Percentiles rank a stretch among this genome's conserved stretches.
Conservation (phyloP, 2,888 invertebrate genomes). For the Dryobota labecula region DNA sequence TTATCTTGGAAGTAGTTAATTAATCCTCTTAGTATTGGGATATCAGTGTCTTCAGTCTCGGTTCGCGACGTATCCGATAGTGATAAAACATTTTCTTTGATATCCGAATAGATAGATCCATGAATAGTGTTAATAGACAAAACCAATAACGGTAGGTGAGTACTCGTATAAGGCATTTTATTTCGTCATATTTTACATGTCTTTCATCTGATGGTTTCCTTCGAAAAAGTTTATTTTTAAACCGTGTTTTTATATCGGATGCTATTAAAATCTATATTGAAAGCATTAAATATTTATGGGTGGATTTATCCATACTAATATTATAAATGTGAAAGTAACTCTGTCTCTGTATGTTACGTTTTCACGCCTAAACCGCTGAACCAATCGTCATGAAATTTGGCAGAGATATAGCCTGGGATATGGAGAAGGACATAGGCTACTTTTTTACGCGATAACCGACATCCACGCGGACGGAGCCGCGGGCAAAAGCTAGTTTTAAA, state of each 20-base stretch:
- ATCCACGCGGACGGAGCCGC: no score
- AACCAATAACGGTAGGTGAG: constrained; percentile 44
- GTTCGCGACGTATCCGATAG: constrained; percentile 38
- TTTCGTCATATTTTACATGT: constrained; percentile 56
- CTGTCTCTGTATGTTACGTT: no score
- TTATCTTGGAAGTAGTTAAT: constrained; percentile 6
- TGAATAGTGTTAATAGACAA: constrained; percentile 36
- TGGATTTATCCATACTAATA: no score
- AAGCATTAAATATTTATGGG: constrained; percentile 57
- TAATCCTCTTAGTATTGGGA: not conserved
- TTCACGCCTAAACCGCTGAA: no score
- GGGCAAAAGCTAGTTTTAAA: no score
- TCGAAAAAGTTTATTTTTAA: not conserved
- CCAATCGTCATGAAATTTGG: no score
- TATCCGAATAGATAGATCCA: constrained; percentile 57
- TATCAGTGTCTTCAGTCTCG: not conserved
- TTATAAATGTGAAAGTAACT: no score
- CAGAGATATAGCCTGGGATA: no score
- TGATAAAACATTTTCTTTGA: constrained; percentile 58
- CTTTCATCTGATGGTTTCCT: not conserved
- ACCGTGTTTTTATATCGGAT: constrained; percentile 27
- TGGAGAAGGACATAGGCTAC: no score
- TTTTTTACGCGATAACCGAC: no score
- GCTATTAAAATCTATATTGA: constrained; percentile 31
- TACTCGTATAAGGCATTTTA: constrained; percentile 71